phyloP scores from a whole-genome alignment of 2,797 vertebrate species.

The Halcyon chelicuti region DNA sequence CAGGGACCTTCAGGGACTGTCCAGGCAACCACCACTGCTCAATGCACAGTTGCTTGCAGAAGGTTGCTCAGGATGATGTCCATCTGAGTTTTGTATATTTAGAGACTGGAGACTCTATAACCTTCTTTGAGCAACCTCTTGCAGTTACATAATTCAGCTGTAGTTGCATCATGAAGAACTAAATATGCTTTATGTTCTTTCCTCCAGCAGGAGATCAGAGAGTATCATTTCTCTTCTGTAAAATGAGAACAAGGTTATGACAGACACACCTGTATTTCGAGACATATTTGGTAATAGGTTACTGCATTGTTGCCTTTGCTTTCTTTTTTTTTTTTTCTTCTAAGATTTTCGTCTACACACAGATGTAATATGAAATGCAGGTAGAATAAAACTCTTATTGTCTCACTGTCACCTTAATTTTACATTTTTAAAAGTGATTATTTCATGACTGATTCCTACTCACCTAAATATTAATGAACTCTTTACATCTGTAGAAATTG shows the following conservation, averaged over 20 bases:
- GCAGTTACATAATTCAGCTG: not conserved
- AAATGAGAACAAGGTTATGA: not conserved
- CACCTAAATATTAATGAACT: not conserved
- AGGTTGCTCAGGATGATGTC: not conserved
- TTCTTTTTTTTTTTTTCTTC: not conserved
- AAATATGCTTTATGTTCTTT: not conserved
- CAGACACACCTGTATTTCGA: not conserved
- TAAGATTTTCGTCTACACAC: not conserved
- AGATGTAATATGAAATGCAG: accelerated
- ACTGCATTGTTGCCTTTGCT: not conserved
- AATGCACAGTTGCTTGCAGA: not conserved
- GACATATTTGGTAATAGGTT: not conserved
- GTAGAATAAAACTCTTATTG: not conserved
- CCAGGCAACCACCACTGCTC: not conserved
- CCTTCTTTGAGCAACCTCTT: not conserved
- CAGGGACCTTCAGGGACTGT: not conserved
- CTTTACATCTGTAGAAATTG: not conserved
- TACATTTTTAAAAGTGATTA: not conserved
- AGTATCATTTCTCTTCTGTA: not conserved
- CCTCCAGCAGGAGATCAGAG: not conserved
- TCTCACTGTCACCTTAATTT: not conserved
- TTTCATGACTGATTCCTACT: not conserved
- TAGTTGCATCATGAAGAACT: not conserved
- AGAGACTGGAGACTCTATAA: not conserved
- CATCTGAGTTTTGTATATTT: accelerated